Evolutionary conservation across 2,888 invertebrate species (phyloP).

Genomic region (Stenoptilia bipunctidactyla): DNA sequence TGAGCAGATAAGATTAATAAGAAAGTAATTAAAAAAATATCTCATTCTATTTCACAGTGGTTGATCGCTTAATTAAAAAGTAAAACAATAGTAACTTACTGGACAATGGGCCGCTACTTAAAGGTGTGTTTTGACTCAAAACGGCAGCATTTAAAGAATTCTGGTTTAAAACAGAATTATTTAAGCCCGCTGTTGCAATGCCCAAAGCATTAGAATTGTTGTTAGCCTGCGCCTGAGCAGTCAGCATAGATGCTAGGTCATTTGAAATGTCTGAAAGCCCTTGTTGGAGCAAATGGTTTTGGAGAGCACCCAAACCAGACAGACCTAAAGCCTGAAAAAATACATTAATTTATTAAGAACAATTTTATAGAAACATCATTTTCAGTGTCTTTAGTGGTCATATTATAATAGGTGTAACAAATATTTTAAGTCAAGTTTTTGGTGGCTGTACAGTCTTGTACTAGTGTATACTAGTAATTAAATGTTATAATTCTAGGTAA

Average conservation of each 20-base stretch:
- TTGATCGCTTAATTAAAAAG: not conserved
- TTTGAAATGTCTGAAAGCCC: constrained; percentile 44
- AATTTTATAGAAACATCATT: too few species aligned
- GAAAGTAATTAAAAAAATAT: too few species aligned
- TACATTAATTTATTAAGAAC: too few species aligned
- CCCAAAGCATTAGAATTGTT: constrained; percentile 26
- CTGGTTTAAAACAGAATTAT: constrained; percentile 33
- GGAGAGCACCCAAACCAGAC: constrained; percentile 55
- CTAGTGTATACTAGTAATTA: too few species aligned
- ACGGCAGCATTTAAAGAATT: constrained; percentile 13
- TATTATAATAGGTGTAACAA: too few species aligned
- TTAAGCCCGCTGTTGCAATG: constrained; percentile 27
- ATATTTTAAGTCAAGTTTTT: too few species aligned
- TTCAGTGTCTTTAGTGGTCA: too few species aligned
- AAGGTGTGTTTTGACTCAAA: constrained; percentile 16
- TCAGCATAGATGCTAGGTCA: constrained; percentile 49
- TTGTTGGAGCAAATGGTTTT: constrained; percentile 61
- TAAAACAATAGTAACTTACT: constrained; percentile 24
- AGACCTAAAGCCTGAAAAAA: constrained; percentile 53
- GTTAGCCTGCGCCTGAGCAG: constrained; percentile 32
- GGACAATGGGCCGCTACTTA: constrained; percentile 51
- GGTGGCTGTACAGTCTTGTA: too few species aligned
- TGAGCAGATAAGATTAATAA: too few species aligned
- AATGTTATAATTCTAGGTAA: too few species aligned
- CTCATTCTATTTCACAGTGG: too few species aligned